phyloP scores from a whole-genome alignment of 2,797 vertebrate genomes.

The Chelonia mydas region DNA sequence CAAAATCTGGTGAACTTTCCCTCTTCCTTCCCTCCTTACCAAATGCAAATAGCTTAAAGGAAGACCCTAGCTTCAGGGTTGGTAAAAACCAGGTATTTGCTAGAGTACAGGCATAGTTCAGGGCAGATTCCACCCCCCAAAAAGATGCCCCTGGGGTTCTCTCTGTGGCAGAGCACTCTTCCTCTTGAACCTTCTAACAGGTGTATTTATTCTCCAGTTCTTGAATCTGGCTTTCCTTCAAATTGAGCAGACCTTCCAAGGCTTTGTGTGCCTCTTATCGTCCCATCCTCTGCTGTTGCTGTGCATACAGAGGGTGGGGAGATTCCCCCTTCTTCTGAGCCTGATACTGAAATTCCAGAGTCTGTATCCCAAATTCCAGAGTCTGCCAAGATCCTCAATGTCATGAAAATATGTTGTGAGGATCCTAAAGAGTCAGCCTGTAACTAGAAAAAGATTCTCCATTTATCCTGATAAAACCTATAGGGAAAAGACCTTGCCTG shows the following conservation, averaged over 20 bases:
- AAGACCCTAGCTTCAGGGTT: neutral
- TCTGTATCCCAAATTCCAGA: neutral
- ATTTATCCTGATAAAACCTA: neutral
- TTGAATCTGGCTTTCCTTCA: neutral
- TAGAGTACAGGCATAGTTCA: neutral
- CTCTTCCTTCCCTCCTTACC: neutral
- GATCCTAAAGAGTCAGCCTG: neutral
- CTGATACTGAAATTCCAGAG: neutral
- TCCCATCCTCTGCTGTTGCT: neutral
- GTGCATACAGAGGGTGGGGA: neutral
- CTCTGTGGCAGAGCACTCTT: no score
- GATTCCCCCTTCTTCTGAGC: neutral
- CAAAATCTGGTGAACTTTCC: conserved; percentile 1
- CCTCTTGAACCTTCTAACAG: neutral
- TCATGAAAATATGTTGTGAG: neutral
- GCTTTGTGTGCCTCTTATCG: neutral
- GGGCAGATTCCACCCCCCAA: neutral
- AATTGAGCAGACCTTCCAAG: neutral
- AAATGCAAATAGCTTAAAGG: neutral
- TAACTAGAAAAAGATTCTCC: neutral
- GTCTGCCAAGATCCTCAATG: neutral
- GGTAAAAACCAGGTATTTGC: neutral
- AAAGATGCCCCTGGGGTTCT: no score
- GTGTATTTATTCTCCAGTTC: neutral
- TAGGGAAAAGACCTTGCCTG: neutral